phyloP scores from a whole-genome alignment of 1,140 invertebrate genomes.

The Aradophagus sp. region DNA sequence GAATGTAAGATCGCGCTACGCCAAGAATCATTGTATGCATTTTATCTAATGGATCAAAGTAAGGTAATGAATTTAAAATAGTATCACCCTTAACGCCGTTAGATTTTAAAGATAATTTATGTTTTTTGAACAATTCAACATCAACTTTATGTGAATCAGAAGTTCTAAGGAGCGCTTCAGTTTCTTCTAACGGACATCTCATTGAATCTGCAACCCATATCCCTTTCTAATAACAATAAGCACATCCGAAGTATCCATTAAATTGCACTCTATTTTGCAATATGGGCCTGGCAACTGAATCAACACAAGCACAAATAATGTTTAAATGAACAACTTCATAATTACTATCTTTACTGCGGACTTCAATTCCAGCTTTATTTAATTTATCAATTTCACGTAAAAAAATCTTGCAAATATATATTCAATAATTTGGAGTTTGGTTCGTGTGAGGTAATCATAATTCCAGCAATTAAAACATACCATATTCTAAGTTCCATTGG shows the following conservation, averaged over 20 bases:
- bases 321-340: slow-evolving; percentile 1
- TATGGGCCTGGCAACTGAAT: slow-evolving; percentile 31
- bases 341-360: neutral
- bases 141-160: slow-evolving; percentile 19
- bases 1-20: slow-evolving; percentile 11
- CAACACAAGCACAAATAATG: slow-evolving; percentile 20
- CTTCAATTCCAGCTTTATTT: slow-evolving; percentile 1
- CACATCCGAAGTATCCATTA: slow-evolving; percentile 32
- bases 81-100: slow-evolving; percentile 27
- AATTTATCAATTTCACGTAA: neutral
- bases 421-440: slow-evolving; percentile 4
- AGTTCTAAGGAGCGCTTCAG: slow-evolving; percentile 23
- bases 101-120: slow-evolving; percentile 15
- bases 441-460: slow-evolving; percentile 2
- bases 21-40: slow-evolving; percentile 38
- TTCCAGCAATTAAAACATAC: slow-evolving; percentile 7
- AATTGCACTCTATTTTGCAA: slow-evolving; percentile 36
- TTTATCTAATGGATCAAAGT: slow-evolving; percentile 34
- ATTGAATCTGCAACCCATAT: slow-evolving; percentile 15
- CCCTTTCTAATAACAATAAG: slow-evolving; percentile 45
- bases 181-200: slow-evolving; percentile 5
- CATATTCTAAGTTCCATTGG: neutral
- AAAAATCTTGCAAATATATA: neutral
- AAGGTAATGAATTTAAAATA: slow-evolving; percentile 2
- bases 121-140: slow-evolving; percentile 1